phyloP scores from a whole-genome alignment of 2,888 invertebrate genomes.

The Hesperia comma region DNA sequence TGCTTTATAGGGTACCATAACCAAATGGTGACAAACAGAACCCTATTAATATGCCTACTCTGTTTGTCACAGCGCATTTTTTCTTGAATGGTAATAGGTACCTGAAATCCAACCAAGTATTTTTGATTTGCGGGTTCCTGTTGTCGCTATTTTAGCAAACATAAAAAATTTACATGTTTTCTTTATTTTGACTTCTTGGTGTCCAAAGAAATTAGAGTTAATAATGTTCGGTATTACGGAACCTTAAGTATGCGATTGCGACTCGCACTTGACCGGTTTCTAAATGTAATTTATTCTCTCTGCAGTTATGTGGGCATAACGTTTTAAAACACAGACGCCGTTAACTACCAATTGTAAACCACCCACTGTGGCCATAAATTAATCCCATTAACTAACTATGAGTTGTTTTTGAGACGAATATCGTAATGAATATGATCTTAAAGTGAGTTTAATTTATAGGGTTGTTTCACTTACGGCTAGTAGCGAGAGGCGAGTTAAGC shows the following conservation, averaged over 20 bases:
- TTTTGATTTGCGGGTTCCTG: too few species aligned
- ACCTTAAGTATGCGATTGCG: too few species aligned
- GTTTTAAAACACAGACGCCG: slow-evolving; percentile 43
- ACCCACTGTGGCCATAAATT: slow-evolving; percentile 72
- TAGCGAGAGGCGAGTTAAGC: neutral
- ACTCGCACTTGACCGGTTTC: neutral
- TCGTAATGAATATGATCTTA: slow-evolving; percentile 44
- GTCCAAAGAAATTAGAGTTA: too few species aligned
- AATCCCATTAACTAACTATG: slow-evolving; percentile 65
- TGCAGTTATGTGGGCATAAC: slow-evolving; percentile 32
- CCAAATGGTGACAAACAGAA: too few species aligned
- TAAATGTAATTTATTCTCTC: slow-evolving; percentile 25
- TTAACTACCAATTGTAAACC: slow-evolving; percentile 65
- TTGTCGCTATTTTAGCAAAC: too few species aligned
- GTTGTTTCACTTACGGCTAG: slow-evolving; percentile 1
- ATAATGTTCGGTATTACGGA: too few species aligned
- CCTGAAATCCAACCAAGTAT: too few species aligned
- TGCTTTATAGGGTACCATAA: neutral
- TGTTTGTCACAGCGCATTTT: too few species aligned
- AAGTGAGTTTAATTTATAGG: slow-evolving; percentile 50
- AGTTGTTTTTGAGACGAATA: slow-evolving; percentile 45
- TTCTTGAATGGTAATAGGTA: too few species aligned
- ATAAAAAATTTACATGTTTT: too few species aligned
- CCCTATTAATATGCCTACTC: too few species aligned
- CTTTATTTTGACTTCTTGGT: too few species aligned